Conservation (phyloP, 2,113 vertebrate genomes). For the Gavia stellata region DNA sequence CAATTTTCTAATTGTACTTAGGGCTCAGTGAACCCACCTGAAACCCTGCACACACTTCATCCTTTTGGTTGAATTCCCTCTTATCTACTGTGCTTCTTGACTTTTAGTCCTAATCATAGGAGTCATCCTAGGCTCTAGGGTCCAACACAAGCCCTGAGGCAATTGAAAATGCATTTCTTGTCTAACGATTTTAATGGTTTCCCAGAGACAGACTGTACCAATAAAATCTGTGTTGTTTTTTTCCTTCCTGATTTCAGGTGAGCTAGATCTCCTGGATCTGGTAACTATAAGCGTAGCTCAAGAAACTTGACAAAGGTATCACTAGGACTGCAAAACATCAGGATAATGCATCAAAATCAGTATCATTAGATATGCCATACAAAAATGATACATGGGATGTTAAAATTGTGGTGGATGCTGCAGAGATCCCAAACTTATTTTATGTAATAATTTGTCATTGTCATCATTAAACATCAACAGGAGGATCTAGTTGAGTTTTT, state of each 20-base stretch:
- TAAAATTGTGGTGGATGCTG: not conserved
- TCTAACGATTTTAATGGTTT: not conserved
- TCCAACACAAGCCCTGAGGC: not conserved
- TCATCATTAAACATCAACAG: not conserved
- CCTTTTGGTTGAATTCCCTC: not conserved
- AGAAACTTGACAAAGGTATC: not conserved
- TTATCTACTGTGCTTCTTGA: not conserved
- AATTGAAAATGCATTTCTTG: not conserved
- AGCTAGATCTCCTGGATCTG: not conserved
- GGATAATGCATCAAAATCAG: not conserved
- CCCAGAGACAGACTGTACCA: not conserved
- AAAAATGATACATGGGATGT: not conserved
- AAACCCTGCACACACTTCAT: not conserved
- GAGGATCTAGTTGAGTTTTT: not conserved
- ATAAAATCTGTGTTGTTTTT: not conserved
- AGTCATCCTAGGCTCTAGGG: not conserved
- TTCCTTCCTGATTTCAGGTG: not conserved
- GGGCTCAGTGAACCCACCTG: not conserved
- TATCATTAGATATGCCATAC: not conserved
- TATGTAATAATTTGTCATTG: not conserved
- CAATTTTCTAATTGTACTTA: not conserved
- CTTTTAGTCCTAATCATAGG: not conserved
- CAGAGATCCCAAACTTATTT: not conserved
- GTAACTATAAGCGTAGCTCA: not conserved
- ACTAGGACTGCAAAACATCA: not conserved